Percentiles rank a stretch among this genome's conserved stretches.
Evolutionary conservation across 1,140 invertebrate species (phyloP).

Genomic region (Pomacea maculata): DNA sequence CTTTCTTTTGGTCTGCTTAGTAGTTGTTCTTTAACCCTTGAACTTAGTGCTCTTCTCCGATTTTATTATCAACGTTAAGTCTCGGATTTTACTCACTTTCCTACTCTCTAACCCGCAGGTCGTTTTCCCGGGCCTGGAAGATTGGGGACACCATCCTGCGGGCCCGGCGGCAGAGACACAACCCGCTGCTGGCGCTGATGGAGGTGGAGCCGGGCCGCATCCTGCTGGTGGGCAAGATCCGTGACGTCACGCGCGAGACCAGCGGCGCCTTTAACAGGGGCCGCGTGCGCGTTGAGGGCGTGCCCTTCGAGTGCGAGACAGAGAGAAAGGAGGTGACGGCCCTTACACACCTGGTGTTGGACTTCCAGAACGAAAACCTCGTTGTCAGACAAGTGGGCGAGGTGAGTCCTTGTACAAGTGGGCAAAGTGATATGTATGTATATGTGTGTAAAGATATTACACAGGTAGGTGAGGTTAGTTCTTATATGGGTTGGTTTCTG

Average conservation of each 20-base stretch:
- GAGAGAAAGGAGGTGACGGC: no score
- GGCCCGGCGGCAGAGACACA: conserved; percentile 42
- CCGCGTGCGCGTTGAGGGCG: conserved; percentile 40
- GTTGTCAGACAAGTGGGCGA: conserved; percentile 32
- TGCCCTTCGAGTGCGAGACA: conserved; percentile 13
- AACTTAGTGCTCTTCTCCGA: neutral
- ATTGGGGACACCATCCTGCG: conserved; percentile 50
- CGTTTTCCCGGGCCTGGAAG: conserved; percentile 42
- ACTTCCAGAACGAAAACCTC: conserved; percentile 61
- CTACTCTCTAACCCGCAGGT: neutral
- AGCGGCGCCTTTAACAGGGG: conserved; percentile 56
- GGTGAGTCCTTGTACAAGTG: neutral
- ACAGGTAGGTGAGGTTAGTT: no score
- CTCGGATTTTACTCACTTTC: neutral
- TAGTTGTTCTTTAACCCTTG: neutral
- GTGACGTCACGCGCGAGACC: conserved; percentile 50
- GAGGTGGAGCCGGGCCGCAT: conserved; percentile 28
- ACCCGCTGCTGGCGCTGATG: conserved; percentile 44
- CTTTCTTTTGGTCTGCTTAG: neutral
- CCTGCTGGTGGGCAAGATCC: conserved; percentile 49
- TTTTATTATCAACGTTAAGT: neutral
- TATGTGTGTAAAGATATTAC: no score
- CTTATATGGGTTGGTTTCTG: no score
- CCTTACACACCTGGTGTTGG: conserved; percentile 28
- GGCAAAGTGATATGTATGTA: no score